Evolutionary conservation across 2,888 invertebrate genomes (phyloP).

Genomic region (Zaprionus obscuricornis): DNA sequence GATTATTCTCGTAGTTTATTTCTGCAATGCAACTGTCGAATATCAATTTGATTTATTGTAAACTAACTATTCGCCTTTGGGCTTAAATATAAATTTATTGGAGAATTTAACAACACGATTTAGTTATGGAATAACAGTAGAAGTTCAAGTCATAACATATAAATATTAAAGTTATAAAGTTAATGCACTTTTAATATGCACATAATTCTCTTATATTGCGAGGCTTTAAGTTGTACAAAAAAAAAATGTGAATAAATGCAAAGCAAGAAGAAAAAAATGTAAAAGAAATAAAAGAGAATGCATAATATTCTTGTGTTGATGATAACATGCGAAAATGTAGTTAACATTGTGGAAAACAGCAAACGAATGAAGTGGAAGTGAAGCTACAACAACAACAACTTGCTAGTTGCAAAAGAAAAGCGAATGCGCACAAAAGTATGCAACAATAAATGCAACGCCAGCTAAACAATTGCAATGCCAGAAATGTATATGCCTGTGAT

Average conservation of each 20-base stretch:
- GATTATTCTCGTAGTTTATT: slow-evolving; percentile 7
- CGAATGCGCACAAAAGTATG: slow-evolving; percentile 63
- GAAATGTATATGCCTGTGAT: slow-evolving; percentile 12
- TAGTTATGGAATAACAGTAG: background rate
- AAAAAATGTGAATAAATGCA: slow-evolving; percentile 15
- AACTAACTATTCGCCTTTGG: slow-evolving; percentile 24
- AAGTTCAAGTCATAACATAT: no score
- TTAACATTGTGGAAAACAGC: slow-evolving; percentile 74
- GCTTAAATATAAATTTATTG: background rate
- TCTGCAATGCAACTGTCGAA: slow-evolving; percentile 41
- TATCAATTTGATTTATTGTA: slow-evolving; percentile 47
- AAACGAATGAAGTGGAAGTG: slow-evolving; percentile 69
- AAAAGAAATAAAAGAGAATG: slow-evolving; percentile 10
- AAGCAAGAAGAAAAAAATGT: background rate
- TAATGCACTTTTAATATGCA: slow-evolving; percentile 63
- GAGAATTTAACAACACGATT: background rate
- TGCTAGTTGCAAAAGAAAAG: slow-evolving; percentile 15
- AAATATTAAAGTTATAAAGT: slow-evolving; percentile 6
- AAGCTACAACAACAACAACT: slow-evolving; percentile 19
- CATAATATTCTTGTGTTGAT: slow-evolving; percentile 47
- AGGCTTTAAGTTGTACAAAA: slow-evolving; percentile 12
- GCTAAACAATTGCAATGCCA: slow-evolving; percentile 47
- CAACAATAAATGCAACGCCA: slow-evolving; percentile 48
- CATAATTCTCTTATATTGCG: slow-evolving; percentile 53
- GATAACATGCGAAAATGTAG: slow-evolving; percentile 67